Evolutionary conservation across 2,888 invertebrate species (phyloP).

Genomic region (Euplexia lucipara): DNA sequence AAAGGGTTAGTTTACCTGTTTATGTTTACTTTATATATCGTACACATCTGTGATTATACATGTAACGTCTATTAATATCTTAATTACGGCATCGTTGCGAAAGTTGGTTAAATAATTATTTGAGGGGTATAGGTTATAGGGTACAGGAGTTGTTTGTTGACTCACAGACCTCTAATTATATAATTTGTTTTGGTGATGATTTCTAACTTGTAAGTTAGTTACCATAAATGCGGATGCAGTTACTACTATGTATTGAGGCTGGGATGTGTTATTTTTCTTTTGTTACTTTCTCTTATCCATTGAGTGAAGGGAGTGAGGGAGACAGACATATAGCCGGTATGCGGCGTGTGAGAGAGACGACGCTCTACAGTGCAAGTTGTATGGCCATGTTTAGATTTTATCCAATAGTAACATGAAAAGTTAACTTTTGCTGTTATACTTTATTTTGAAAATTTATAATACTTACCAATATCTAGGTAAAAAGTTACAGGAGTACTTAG

Average conservation of each 20-base stretch:
- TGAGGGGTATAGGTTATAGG: constrained; percentile 80
- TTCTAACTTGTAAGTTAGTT: constrained; percentile 56
- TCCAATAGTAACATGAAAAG: constrained; percentile 74
- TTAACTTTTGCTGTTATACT: constrained; percentile 74
- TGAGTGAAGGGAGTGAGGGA: constrained; percentile 88
- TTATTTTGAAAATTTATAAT: constrained; percentile 55
- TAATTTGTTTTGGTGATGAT: constrained; percentile 50
- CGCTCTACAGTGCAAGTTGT: constrained; percentile 79
- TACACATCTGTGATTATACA: constrained; percentile 66
- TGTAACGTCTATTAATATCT: constrained; percentile 72
- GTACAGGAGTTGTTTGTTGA: constrained; percentile 76
- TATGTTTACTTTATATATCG: constrained; percentile 80
- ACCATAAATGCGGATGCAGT: constrained; percentile 70
- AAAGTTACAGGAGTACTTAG: constrained; percentile 2
- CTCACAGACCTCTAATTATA: constrained; percentile 62
- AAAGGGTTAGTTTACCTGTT: constrained; percentile 90
- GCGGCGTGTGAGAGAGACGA: constrained; percentile 77
- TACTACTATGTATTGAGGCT: constrained; percentile 78
- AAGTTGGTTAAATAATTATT: constrained; percentile 69
- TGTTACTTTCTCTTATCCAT: constrained; percentile 90
- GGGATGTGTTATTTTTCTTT: constrained; percentile 88
- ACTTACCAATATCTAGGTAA: neutral
- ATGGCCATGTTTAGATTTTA: constrained; percentile 69
- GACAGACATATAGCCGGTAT: constrained; percentile 71
- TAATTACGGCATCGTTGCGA: constrained; percentile 70